Percentiles rank a stretch among this genome's conserved stretches.
These are phyloP conservation scores for Piaya cayana DNA, from an alignment of 2,113 vertebrate genomes.

Conservation along the genomic window DNA sequence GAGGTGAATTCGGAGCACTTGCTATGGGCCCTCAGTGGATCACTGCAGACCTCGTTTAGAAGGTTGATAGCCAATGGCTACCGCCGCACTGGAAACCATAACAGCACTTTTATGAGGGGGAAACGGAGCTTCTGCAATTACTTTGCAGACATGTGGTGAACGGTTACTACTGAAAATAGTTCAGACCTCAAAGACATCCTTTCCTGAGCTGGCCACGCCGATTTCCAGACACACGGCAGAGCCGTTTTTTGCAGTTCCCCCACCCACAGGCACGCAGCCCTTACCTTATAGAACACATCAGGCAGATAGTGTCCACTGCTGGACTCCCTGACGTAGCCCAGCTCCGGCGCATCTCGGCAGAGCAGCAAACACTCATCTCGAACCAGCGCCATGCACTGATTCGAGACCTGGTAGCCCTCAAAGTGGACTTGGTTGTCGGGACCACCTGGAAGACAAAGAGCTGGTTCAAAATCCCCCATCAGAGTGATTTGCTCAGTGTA, in stretches of 20 bases:
- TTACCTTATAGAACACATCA: constrained; percentile 97
- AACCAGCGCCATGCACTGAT: constrained; percentile 98
- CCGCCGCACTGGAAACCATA: neutral
- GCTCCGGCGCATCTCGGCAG: constrained; percentile 91
- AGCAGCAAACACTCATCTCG: constrained; percentile 94
- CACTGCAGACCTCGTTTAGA: neutral
- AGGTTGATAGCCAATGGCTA: neutral
- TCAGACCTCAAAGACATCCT: constrained; percentile 8
- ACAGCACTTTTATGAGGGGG: neutral
- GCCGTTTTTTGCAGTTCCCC: neutral
- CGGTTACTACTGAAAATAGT: neutral
- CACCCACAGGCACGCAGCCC: neutral
- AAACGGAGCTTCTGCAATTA: neutral
- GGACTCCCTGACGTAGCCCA: constrained; percentile 97
- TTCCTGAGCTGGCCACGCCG: neutral
- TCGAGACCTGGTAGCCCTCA: constrained; percentile 97
- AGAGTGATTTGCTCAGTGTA: accelerated
- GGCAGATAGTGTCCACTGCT: constrained; percentile 97
- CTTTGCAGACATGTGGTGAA: neutral
- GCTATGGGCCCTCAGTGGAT: neutral
- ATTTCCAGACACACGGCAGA: neutral
- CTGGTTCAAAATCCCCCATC: neutral
- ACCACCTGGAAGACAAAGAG: constrained; percentile 81
- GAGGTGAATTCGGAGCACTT: neutral
- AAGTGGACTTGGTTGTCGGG: constrained; percentile 99